Conservation (phyloP, 1,140 invertebrate species). For the Psix sp. region DNA sequence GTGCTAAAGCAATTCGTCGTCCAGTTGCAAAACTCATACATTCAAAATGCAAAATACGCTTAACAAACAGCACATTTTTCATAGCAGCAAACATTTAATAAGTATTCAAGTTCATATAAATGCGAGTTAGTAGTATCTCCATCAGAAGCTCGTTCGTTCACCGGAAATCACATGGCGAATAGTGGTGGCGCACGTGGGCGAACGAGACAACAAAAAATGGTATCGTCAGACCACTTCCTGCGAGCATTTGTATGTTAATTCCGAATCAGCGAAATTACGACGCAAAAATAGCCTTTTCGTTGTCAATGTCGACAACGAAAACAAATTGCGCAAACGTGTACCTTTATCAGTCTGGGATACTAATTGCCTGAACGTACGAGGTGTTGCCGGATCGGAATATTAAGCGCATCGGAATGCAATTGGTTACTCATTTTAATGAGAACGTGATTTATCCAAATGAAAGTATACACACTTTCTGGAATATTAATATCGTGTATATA, state of each 20-base stretch:
- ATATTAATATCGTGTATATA: too few species aligned
- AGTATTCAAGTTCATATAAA: too few species aligned
- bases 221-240: constrained; percentile 40
- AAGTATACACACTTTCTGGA: constrained; percentile 27
- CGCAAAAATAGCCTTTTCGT: constrained; percentile 43
- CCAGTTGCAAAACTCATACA: constrained; percentile 24
- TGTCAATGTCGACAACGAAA: constrained; percentile 23
- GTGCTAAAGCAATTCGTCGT: constrained; percentile 33
- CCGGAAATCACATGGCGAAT: constrained; percentile 34
- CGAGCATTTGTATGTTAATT: constrained; percentile 46
- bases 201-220: constrained; percentile 29
- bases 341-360: constrained; percentile 36
- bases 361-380: constrained; percentile 44
- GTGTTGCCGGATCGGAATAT: constrained; percentile 45
- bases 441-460: constrained; percentile 46
- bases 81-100: too few species aligned
- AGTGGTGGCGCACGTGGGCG: constrained; percentile 31
- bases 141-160: constrained; percentile 13
- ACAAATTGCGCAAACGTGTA: constrained; percentile 28
- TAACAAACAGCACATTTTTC: too few species aligned
- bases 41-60: too few species aligned
- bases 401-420: constrained; percentile 38
- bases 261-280: constrained; percentile 26
- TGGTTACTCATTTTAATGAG: constrained; percentile 44
- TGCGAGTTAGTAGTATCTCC: too few species aligned